Evolutionary conservation across 2,888 invertebrate genomes (phyloP), one percentile per base, ranked within the genome.

Genomic region (Drosophila suboccidentalis): DNA sequence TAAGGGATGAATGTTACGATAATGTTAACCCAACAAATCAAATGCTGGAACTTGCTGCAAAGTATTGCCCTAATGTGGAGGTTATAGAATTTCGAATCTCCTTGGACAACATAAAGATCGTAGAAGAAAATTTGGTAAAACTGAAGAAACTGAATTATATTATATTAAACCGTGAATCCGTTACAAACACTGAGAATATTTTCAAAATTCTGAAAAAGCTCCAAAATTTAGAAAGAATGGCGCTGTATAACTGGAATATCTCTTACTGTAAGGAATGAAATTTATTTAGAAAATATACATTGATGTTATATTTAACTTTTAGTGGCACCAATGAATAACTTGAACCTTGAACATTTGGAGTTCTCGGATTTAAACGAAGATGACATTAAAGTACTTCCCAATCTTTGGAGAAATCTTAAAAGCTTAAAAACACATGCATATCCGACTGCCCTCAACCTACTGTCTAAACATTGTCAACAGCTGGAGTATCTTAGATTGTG

Each of bases 11-110:
- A 13, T 17, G 11, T 6, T 47, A 47, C 17, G 9, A 47, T 0
- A 10, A 3, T 10, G 29, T 47, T 47, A 32, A 15, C 32, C 15
- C 10, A 32, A 47, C 47, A 15, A 47, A 15, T 47, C 47, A 47
- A 10, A 47, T 47, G 47, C 32, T 47, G 47, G 32, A 32, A 47
- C 47, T 47, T 32, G 47, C 47, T 10, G 47, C 10, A 15, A 32
- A 47, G 32, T 47, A 10, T 8, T 47, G 47, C 15, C 29, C 15
- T 10, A 32, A 47, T 47, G 4, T 47, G 47, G 47, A 47, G 32
- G 32, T 17, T 32, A 32, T 47, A 15, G 15, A 47, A 32, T 15
- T 47, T 47, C 4, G 32, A 1, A 3, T 32, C 26, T 10, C 32
- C 29, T 10, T 13, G 2, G 47, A 29, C 10, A 47, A 47, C 15